phyloP scores from a whole-genome alignment of 2,888 invertebrate genomes.

The Dendrolimus pini region DNA sequence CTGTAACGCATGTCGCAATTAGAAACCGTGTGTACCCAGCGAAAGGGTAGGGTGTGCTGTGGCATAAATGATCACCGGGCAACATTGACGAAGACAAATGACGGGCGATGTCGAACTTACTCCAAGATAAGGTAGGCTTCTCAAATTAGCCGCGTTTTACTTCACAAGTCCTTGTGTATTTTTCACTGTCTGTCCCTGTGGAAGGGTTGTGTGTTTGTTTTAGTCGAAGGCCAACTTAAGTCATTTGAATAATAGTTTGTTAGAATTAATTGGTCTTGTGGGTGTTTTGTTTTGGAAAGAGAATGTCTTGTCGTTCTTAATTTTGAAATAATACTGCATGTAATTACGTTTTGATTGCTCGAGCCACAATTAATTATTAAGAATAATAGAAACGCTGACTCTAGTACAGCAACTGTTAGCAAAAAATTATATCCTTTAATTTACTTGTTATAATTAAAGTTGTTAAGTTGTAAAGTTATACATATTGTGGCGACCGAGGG shows the following conservation, averaged over 20 bases:
- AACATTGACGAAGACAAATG: conserved; percentile 77
- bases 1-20: no score
- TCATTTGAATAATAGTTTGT: background rate
- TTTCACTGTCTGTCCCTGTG: conserved; percentile 49
- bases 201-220: conserved; percentile 35
- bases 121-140: conserved; percentile 73
- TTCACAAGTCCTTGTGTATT: conserved; percentile 51
- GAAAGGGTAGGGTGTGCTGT: conserved; percentile 76
- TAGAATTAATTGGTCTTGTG: background rate
- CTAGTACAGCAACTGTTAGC: no score
- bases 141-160: conserved; percentile 72
- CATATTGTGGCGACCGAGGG: no score
- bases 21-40: conserved; percentile 28
- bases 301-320: background rate
- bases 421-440: no score
- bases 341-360: no score
- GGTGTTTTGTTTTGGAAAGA: background rate
- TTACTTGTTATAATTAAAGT: no score
- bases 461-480: no score
- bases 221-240: conserved; percentile 1
- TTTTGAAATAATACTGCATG: no score
- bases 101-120: conserved; percentile 71
- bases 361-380: no score
- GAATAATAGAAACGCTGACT: no score
- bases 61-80: conserved; percentile 77